These are phyloP conservation scores for Nannospalax galili DNA, from an alignment of 2,113 vertebrate species.

Conservation along the genomic window DNA sequence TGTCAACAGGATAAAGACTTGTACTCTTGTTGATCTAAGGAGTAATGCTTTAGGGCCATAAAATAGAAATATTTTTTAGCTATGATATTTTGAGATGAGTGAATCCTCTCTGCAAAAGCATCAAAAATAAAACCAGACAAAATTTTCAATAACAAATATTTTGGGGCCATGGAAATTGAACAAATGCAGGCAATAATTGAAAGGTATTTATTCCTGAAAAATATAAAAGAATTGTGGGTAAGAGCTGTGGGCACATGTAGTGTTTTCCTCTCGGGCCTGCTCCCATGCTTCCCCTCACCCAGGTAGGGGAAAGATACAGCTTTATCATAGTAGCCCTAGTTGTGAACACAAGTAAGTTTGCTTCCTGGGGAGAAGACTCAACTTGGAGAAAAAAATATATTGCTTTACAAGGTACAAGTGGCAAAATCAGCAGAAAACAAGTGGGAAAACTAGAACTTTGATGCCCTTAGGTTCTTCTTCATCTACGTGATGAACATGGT, in stretches of 20 bases:
- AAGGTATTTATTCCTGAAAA: slow-evolving; percentile 11
- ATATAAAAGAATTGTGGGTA: background rate
- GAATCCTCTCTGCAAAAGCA: background rate
- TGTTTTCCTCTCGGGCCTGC: background rate
- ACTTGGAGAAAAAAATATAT: background rate
- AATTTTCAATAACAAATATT: background rate
- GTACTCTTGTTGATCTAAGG: background rate
- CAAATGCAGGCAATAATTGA: background rate
- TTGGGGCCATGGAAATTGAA: background rate
- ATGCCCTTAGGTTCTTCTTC: background rate
- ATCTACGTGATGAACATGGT: background rate
- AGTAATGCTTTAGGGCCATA: background rate
- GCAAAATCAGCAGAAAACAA: background rate
- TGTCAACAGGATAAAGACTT: background rate
- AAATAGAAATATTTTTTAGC: background rate
- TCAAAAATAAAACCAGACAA: background rate
- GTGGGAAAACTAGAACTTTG: background rate
- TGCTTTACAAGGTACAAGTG: background rate
- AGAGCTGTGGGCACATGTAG: background rate
- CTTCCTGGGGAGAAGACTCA: background rate
- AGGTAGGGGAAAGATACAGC: background rate
- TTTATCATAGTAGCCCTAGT: background rate
- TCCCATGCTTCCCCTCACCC: background rate
- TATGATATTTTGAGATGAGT: background rate
- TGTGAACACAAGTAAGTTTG: background rate